phyloP scores from a whole-genome alignment of 1,140 invertebrate species.

The honey bee (Apis mellifera) region DNA sequence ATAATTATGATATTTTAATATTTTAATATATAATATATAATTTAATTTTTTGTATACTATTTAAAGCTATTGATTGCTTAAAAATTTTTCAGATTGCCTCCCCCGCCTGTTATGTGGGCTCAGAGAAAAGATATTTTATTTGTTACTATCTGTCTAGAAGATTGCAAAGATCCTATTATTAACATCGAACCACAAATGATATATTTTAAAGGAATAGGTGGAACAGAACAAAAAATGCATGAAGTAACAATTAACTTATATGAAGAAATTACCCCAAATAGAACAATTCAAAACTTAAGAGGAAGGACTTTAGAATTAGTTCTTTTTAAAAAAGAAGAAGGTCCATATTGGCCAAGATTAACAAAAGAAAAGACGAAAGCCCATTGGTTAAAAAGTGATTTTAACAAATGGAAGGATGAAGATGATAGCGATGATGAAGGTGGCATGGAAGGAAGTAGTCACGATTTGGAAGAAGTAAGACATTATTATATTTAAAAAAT shows the following conservation, averaged over 20 bases:
- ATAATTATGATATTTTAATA: background rate
- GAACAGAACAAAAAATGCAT: slow-evolving; percentile 92
- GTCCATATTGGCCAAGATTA: slow-evolving; percentile 93
- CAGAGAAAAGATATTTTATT: slow-evolving; percentile 91
- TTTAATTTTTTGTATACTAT: background rate
- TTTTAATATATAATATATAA: background rate
- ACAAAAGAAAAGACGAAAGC: slow-evolving; percentile 94
- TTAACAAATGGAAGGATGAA: slow-evolving; percentile 98
- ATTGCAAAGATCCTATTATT: slow-evolving; percentile 92
- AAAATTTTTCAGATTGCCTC: slow-evolving; percentile 80
- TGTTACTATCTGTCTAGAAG: slow-evolving; percentile 94
- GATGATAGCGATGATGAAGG: slow-evolving; percentile 89
- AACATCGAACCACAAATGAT: slow-evolving; percentile 91
- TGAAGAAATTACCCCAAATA: slow-evolving; percentile 91
- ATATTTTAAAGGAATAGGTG: slow-evolving; percentile 92
- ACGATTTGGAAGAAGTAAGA: slow-evolving; percentile 84
- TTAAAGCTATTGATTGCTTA: slow-evolving; percentile 19
- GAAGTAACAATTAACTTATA: slow-evolving; percentile 93
- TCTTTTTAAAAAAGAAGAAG: slow-evolving; percentile 85
- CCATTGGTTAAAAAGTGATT: slow-evolving; percentile 98
- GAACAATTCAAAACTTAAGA: slow-evolving; percentile 84
- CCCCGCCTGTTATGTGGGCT: slow-evolving; percentile 95
- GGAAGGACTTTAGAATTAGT: slow-evolving; percentile 83
- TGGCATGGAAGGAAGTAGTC: slow-evolving; percentile 69
- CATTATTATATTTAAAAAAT: slow-evolving; percentile 15